These are phyloP conservation scores for Sebastes hubbsi DNA, from an alignment of 2,797 vertebrate genomes.

Conservation along the genomic window DNA sequence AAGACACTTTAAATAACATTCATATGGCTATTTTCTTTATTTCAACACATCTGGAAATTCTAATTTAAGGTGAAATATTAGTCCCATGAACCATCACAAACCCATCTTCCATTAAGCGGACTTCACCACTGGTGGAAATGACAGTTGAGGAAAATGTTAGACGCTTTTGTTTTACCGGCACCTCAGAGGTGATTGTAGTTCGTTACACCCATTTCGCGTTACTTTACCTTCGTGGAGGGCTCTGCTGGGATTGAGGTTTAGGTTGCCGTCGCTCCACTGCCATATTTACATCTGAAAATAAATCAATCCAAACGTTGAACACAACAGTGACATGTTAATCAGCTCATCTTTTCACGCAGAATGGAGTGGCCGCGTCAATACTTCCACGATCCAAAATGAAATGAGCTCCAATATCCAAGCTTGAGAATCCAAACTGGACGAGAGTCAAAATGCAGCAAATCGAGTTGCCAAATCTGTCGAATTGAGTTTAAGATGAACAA, in stretches of 20 bases:
- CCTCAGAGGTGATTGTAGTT: constrained; percentile 63
- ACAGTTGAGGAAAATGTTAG: constrained; percentile 41
- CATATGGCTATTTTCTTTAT: constrained; percentile 75
- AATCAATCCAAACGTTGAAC: constrained; percentile 99
- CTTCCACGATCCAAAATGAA: constrained; percentile 70
- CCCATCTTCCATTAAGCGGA: constrained; percentile 24
- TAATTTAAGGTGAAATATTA: constrained; percentile 1
- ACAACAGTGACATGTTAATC: constrained; percentile 75
- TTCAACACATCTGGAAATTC: constrained; percentile 65
- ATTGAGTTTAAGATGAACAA: background rate
- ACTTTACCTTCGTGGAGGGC: constrained; percentile 99
- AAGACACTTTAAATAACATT: constrained; percentile 75
- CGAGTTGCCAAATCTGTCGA: constrained; percentile 23
- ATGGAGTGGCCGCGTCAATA: constrained; percentile 48
- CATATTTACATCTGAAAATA: constrained; percentile 99
- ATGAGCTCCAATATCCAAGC: constrained; percentile 58
- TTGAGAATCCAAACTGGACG: constrained; percentile 59
- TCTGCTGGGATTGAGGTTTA: constrained; percentile 97
- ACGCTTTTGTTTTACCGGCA: constrained; percentile 56
- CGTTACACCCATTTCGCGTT: constrained; percentile 81
- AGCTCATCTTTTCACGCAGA: constrained; percentile 67
- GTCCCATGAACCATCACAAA: constrained; percentile 7
- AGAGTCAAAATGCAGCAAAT: constrained; percentile 56
- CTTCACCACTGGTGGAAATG: constrained; percentile 32
- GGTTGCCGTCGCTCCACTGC: constrained; percentile 96